Evolutionary conservation across 2,888 invertebrate species (phyloP).

Genomic region (Masnerella sp.): DNA sequence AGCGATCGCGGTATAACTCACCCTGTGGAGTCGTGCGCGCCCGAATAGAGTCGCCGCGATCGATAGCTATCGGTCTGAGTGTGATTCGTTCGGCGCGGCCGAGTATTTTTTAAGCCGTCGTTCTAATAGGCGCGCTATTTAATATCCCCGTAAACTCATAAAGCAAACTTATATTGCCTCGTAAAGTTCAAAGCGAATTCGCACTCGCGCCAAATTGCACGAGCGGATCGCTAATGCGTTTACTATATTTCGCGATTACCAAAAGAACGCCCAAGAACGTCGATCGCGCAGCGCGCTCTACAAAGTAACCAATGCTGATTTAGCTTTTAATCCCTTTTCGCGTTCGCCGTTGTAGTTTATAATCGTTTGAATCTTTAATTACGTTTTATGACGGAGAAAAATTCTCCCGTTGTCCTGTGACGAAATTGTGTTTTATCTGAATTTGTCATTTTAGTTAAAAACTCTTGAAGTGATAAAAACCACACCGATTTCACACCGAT

Average conservation of each 20-base stretch:
- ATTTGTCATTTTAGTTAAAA: too few relatives aligned
- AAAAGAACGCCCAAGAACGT: constrained; percentile 17
- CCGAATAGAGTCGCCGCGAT: constrained; percentile 71
- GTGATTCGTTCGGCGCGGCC: constrained; percentile 63
- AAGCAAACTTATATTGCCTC: constrained; percentile 51
- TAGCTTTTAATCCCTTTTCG: too few relatives aligned
- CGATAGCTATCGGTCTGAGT: constrained; percentile 71
- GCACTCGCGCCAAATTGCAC: constrained; percentile 34
- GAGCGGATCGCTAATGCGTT: constrained; percentile 36
- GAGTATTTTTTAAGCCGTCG: constrained; percentile 47
- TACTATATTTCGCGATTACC: constrained; percentile 34
- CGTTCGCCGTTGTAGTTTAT: too few relatives aligned
- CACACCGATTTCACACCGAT: too few relatives aligned
- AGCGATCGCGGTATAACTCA: constrained; percentile 63
- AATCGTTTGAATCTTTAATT: too few relatives aligned
- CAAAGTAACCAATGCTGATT: too few relatives aligned
- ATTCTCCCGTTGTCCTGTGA: too few relatives aligned
- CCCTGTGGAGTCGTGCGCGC: constrained; percentile 70
- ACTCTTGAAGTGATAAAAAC: too few relatives aligned
- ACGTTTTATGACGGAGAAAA: too few relatives aligned
- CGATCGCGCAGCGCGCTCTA: constrained; percentile 1
- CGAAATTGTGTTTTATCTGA: too few relatives aligned
- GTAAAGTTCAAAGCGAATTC: constrained; percentile 50
- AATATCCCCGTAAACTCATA: constrained; percentile 51
- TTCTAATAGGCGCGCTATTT: constrained; percentile 50